Evolutionary conservation across 2,888 invertebrate species (phyloP).

Genomic region (Hoplodrina blanda): DNA sequence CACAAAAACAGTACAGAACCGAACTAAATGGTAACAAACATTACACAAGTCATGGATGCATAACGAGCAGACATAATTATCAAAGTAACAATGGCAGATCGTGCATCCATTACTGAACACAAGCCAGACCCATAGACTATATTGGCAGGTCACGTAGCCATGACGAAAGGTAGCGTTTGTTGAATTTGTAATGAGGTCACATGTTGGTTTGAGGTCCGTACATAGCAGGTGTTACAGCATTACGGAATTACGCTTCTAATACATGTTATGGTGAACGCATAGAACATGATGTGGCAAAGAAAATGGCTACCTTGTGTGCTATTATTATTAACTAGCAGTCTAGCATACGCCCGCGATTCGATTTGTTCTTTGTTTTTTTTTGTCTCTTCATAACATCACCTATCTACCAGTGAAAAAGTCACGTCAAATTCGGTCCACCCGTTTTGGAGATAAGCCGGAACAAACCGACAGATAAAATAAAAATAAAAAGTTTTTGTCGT

Average conservation of each 20-base stretch:
- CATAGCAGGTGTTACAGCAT: constrained; percentile 19
- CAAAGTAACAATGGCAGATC: constrained; percentile 52
- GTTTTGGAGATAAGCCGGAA: too few relatives aligned
- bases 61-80: constrained; percentile 52
- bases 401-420: too few relatives aligned
- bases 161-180: constrained; percentile 54
- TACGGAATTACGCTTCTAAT: constrained; percentile 1
- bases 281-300: not conserved
- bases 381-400: too few relatives aligned
- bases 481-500: too few relatives aligned
- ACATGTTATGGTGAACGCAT: constrained; percentile 4
- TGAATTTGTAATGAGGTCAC: constrained; percentile 42
- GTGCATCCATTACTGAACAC: constrained; percentile 44
- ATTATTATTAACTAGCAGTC: too few relatives aligned
- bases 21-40: constrained; percentile 34
- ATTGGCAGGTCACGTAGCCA: constrained; percentile 53
- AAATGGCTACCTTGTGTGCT: not conserved
- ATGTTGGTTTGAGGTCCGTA: constrained; percentile 12
- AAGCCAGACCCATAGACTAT: constrained; percentile 33
- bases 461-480: too few relatives aligned
- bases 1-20: not conserved
- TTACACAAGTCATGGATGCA: constrained; percentile 43
- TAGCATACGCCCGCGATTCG: too few relatives aligned
- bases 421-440: too few relatives aligned
- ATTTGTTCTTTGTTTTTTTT: too few relatives aligned